phyloP scores from a whole-genome alignment of 2,888 invertebrate genomes.

The Papilio gigon region DNA sequence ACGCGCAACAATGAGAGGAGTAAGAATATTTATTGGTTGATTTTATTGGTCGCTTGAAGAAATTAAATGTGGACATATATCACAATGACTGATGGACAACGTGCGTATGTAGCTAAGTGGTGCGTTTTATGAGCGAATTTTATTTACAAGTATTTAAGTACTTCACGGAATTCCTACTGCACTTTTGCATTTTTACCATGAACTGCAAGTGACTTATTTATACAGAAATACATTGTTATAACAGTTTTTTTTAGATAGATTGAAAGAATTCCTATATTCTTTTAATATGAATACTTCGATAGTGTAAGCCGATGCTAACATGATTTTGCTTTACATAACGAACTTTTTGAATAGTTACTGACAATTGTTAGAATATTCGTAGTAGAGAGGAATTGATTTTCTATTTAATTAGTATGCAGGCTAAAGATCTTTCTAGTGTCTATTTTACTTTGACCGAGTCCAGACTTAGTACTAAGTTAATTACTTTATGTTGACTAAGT shows the following conservation, averaged over 20 bases:
- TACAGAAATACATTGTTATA: not conserved
- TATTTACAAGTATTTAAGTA: conserved; percentile 38
- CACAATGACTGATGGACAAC: conserved; percentile 60
- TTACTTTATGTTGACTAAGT: too few relatives aligned
- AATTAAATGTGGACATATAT: conserved; percentile 59
- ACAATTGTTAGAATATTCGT: too few relatives aligned
- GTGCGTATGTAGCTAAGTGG: conserved; percentile 44
- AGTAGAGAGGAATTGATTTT: too few relatives aligned
- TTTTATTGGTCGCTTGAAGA: conserved; percentile 57
- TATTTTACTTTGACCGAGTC: too few relatives aligned
- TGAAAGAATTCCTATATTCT: too few relatives aligned
- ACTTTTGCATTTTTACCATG: not conserved
- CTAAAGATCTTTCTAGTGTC: too few relatives aligned
- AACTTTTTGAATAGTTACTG: not conserved
- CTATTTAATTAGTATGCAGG: too few relatives aligned
- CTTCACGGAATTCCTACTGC: conserved; percentile 17
- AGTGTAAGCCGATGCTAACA: too few relatives aligned
- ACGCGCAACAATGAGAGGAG: conserved; percentile 60
- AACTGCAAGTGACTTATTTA: not conserved
- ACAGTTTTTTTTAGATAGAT: not conserved
- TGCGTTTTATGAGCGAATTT: conserved; percentile 38
- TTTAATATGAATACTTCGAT: too few relatives aligned
- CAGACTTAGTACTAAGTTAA: not conserved
- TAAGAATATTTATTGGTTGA: conserved; percentile 62
- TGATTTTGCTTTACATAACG: too few relatives aligned